Evolutionary conservation across 2,888 invertebrate genomes (phyloP), one percentile per base, ranked within the genome.

Genomic region (Mimumesa dahlbomi): DNA sequence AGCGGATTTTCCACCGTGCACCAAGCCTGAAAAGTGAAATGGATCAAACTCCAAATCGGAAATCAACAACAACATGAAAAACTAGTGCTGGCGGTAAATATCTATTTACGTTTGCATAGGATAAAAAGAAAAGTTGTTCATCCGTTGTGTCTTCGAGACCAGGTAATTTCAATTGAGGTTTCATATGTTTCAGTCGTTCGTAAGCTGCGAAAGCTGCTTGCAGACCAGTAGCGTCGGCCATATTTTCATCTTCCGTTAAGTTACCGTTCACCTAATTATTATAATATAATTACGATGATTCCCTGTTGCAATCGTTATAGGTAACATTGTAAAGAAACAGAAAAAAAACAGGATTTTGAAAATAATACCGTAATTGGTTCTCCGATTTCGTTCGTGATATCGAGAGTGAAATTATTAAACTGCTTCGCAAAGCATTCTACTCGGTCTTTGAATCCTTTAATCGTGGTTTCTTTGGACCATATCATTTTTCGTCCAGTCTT

Each of bases 111-210:
- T 74, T 75, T n/a, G 73, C 76, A 7, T 66, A 78, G 0, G 75
- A 54, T 7, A 80, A 53, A 13, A 81, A 71, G 57, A 81, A 77
- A 6, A 81, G 40, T 45, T 80, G 59, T 18, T 78, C 73, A 21
- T 72, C 63, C 2, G 56, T 54, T 11, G 75, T 43, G 7, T 74
- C 9, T 5, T 58, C 73, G 3, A 80, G 31, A 7, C 73, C 65
- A 4, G 75, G 73, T 18, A 77, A 29, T 14, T 59, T 72, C 4
- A 36, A 43, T 46, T 75, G 58, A 2, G 2, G 16, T 29, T 68
- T 63, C 6, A 43, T 34, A 2, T 49, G 14, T 0, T 3, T 11
- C 56, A n/a, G n/a, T n/a, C 40, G 58, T 34, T 66, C 50, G 46
- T 71, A 81, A 46, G 76, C 75, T 3, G 38, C 13, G 22, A 65